Evolutionary conservation across 2,797 vertebrate genomes (phyloP), one percentile per base, ranked within the genome.

Genomic region (Squalus acanthias): DNA sequence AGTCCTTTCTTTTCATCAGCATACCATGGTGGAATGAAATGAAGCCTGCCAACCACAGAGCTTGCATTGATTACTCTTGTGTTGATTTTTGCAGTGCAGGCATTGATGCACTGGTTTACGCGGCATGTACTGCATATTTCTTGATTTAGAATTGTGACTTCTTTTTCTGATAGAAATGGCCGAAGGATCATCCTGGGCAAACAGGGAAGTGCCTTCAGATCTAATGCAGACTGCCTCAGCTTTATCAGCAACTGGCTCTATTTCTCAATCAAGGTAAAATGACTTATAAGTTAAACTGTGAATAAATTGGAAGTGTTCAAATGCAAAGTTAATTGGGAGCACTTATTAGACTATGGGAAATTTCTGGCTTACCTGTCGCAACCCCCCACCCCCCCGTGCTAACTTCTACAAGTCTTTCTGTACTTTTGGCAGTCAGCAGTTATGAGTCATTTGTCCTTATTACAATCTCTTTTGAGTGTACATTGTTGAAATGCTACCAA

Each of bases 171-270:
- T 96, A 98, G 98, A 98, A 97, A 98, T 98, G 97, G 98, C 98
- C 97, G 97, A 97, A 0, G 98, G 98, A 96, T 96, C 98, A 60
- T 97, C 98, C 10, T 98, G 98, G 98, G 96, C 98, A 96, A 98
- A 98, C 96, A 97, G 98, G 97, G 98, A 98, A 65, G 97, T 98
- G 29, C 97, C 98, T 97, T 96, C 97, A 97, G 98, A 97, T 97
- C 97, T 98, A 96, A 94, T 97, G 95, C 98, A 98, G 69, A 96
- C 97, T 74, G 96, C 96, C 97, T 97, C 98, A 96, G 96, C 97
- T 96, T 97, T 97, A 1, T 97, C 97, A 53, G 96, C 96, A 97
- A 96, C 97, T 96, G 97, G 97, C 96, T 96, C 97, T 0, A 85
- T 97, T 96, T 97, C 97, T 96, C 98, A 98, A 0, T 96, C 98